Evolutionary conservation across 2,113 vertebrate genomes (phyloP).

Genomic region (Hippocampus zosterae): DNA sequence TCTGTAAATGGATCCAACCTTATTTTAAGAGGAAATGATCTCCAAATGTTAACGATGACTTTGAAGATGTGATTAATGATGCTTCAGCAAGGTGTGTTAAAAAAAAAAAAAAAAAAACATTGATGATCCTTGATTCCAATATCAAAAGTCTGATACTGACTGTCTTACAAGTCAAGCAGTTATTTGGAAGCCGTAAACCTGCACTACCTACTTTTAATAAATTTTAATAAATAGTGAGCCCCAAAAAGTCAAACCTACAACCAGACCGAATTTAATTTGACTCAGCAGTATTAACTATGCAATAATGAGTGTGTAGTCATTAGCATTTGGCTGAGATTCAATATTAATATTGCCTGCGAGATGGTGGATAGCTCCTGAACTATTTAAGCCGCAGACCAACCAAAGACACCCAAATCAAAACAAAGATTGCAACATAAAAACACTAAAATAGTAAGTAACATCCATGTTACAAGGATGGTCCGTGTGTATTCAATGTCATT

Average conservation of each 20-base stretch:
- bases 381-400: not conserved
- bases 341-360: not conserved
- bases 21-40: constrained; percentile 46
- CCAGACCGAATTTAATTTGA: not conserved
- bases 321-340: not conserved
- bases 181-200: not conserved
- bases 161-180: not conserved
- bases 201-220: not conserved
- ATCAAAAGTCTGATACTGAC: not conserved
- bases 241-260: not conserved
- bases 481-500: not conserved
- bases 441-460: not conserved
- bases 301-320: not conserved
- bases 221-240: not conserved
- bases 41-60: constrained; percentile 21
- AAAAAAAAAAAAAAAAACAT: not conserved
- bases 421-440: not conserved
- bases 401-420: not conserved
- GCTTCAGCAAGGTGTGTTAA: not conserved
- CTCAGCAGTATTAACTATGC: too few species aligned
- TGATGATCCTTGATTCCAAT: not conserved
- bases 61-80: not conserved
- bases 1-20: constrained; percentile 47
- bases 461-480: not conserved
- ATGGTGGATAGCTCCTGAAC: not conserved